phyloP scores from a whole-genome alignment of 2,888 invertebrate species.

The Brachylomia viminalis region DNA sequence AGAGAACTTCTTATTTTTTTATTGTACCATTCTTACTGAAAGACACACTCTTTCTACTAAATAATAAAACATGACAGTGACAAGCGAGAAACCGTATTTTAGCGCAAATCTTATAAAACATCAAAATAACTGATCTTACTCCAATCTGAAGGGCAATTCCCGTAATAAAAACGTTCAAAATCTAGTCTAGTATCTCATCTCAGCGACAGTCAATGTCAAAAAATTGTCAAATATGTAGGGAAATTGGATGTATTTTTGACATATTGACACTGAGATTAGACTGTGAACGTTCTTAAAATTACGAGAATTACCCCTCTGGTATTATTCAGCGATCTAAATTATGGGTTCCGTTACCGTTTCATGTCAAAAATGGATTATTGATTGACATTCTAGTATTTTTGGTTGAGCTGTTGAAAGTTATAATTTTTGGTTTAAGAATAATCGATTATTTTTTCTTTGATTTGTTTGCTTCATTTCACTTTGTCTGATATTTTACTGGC shows the following conservation, averaged over 20 bases:
- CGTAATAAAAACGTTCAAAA: too few relatives aligned
- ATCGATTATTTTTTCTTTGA: background rate
- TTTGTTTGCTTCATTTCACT: background rate
- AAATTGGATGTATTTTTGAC: too few relatives aligned
- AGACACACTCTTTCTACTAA: background rate
- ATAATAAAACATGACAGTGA: constrained; percentile 56
- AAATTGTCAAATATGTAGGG: too few relatives aligned
- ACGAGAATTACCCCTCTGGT: too few relatives aligned
- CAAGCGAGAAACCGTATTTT: constrained; percentile 56
- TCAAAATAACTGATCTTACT: background rate
- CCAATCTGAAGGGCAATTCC: too few relatives aligned
- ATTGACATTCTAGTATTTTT: constrained; percentile 41
- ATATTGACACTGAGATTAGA: too few relatives aligned
- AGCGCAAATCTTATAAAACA: constrained; percentile 1
- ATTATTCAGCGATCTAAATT: constrained; percentile 30
- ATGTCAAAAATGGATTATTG: constrained; percentile 53
- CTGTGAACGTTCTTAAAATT: too few relatives aligned
- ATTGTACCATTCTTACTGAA: background rate
- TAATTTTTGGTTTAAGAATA: background rate
- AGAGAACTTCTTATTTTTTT: background rate
- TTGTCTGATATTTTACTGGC: background rate
- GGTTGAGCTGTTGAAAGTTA: background rate
- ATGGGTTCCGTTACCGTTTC: constrained; percentile 53
- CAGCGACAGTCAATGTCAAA: too few relatives aligned
- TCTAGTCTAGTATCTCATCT: too few relatives aligned